Evolutionary conservation across 2,113 vertebrate species (phyloP).

Genomic region (Athene noctua): DNA sequence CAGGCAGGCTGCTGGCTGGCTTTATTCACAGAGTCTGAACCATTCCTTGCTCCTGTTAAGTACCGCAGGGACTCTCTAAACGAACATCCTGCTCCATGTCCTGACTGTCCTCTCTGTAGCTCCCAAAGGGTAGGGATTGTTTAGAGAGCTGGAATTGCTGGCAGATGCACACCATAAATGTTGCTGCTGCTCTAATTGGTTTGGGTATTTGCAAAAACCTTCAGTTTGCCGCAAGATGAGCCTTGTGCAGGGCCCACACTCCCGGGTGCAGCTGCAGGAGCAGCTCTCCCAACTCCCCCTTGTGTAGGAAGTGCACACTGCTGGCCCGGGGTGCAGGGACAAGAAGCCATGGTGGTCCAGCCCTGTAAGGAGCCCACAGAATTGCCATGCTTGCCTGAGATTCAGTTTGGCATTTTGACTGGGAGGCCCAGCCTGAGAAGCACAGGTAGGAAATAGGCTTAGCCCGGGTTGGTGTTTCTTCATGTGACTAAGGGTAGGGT

Average conservation of each 20-base stretch:
- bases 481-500: rapidly evolving
- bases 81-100: background rate
- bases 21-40: background rate
- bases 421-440: background rate
- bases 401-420: background rate
- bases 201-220: background rate
- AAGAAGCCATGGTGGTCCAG: background rate
- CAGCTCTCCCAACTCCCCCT: constrained; percentile 3
- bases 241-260: rapidly evolving
- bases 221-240: background rate
- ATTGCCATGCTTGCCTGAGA: rapidly evolving
- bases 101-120: background rate
- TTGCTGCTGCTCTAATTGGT: background rate
- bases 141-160: background rate
- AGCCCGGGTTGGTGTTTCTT: background rate
- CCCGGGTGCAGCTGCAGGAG: background rate
- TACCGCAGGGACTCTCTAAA: background rate
- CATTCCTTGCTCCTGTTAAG: background rate
- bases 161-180: background rate
- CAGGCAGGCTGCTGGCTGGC: background rate
- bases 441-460: background rate
- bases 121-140: background rate
- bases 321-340: background rate
- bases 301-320: background rate
- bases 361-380: background rate